Evolutionary conservation across 1,140 invertebrate genomes (phyloP).

Genomic region (Apis cerana): DNA sequence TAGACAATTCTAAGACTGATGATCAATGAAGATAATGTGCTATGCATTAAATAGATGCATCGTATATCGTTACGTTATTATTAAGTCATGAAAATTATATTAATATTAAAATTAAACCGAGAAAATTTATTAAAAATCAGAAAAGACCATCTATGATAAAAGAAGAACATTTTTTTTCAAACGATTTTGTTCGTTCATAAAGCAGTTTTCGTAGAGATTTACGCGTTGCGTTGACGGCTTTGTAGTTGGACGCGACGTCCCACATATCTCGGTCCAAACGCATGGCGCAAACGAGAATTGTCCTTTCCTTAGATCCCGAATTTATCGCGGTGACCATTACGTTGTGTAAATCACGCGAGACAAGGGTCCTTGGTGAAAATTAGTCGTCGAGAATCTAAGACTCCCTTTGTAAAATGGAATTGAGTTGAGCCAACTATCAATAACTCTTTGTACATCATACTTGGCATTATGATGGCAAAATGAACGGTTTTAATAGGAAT

Average conservation of each 20-base stretch:
- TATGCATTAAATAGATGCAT: neutral
- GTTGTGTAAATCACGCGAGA: slow-evolving; percentile 61
- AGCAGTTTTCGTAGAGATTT: slow-evolving; percentile 61
- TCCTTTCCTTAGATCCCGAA: slow-evolving; percentile 69
- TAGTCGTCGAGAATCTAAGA: slow-evolving; percentile 53
- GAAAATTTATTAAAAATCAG: slow-evolving; percentile 8
- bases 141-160: slow-evolving; percentile 16
- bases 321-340: slow-evolving; percentile 67
- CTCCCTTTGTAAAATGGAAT: slow-evolving; percentile 23
- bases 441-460: slow-evolving; percentile 23
- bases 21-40: neutral
- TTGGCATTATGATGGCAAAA: neutral
- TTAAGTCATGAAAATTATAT: neutral
- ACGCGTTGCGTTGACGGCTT: slow-evolving; percentile 70
- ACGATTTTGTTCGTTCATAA: slow-evolving; percentile 43
- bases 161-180: slow-evolving; percentile 21
- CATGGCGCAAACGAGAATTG: slow-evolving; percentile 58
- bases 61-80: no score
- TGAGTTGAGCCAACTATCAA: slow-evolving; percentile 31
- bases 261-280: slow-evolving; percentile 63
- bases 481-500: neutral
- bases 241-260: slow-evolving; percentile 68
- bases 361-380: slow-evolving; percentile 57
- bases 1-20: neutral
- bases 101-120: neutral